phyloP scores from a whole-genome alignment of 1,140 invertebrate species.

The Scaptodrosophila lebanonensis region DNA sequence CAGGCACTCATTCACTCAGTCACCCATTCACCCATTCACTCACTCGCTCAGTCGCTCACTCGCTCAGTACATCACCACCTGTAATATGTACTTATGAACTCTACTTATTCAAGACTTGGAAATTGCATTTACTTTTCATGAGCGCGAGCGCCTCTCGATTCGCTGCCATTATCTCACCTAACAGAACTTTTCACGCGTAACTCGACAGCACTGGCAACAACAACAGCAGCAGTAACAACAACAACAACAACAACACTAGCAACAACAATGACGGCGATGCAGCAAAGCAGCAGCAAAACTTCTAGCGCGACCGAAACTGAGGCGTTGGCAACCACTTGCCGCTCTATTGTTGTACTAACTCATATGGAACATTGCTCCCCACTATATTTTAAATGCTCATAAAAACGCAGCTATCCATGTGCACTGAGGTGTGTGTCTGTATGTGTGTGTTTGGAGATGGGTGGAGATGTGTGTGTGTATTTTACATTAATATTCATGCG shows the following conservation, averaged over 20 bases:
- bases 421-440: too few species aligned
- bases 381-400: conserved; percentile 70
- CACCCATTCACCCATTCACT: too few species aligned
- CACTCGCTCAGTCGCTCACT: too few species aligned
- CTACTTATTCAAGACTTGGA: conserved; percentile 62
- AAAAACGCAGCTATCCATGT: conserved; percentile 71
- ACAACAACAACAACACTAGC: not conserved
- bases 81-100: conserved; percentile 45
- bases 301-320: conserved; percentile 16
- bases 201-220: conserved; percentile 32
- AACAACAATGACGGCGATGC: not conserved
- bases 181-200: conserved; percentile 65
- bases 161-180: conserved; percentile 47
- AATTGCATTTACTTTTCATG: conserved; percentile 56
- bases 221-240: conserved; percentile 1
- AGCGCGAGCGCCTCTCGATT: conserved; percentile 24
- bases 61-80: not conserved
- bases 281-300: conserved; percentile 58
- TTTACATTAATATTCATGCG: conserved; percentile 72
- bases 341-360: conserved; percentile 65
- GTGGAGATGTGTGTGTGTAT: conserved; percentile 48
- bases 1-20: too few species aligned
- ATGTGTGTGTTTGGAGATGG: too few species aligned
- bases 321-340: conserved; percentile 6
- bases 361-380: conserved; percentile 67